These are phyloP conservation scores for Argynnis bischoffii DNA, from an alignment of 2,888 invertebrate species.

Conservation along the genomic window DNA sequence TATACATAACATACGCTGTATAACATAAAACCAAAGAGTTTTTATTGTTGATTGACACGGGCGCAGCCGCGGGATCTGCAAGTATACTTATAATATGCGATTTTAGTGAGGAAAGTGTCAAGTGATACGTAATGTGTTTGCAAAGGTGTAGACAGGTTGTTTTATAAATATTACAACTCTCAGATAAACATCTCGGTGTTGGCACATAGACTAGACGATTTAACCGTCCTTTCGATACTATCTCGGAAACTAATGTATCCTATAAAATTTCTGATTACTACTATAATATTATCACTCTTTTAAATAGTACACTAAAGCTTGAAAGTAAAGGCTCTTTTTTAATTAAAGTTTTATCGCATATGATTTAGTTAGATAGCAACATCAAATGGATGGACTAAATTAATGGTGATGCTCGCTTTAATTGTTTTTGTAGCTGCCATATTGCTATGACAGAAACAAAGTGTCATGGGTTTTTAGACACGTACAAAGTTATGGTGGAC, in stretches of 20 bases:
- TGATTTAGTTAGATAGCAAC: constrained; percentile 7
- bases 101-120: constrained; percentile 6
- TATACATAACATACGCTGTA: too few relatives aligned
- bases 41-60: neutral
- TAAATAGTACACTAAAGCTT: neutral
- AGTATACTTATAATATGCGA: neutral
- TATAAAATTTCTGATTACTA: constrained; percentile 26
- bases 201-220: constrained; percentile 24
- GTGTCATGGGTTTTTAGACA: constrained; percentile 19
- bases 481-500: neutral
- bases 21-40: too few relatives aligned
- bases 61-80: too few relatives aligned
- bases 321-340: constrained; percentile 1
- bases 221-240: constrained; percentile 41
- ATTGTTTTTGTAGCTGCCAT: constrained; percentile 26
- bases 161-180: constrained; percentile 32
- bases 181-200: constrained; percentile 28
- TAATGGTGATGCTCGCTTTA: constrained; percentile 19
- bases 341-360: too few relatives aligned
- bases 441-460: constrained; percentile 15
- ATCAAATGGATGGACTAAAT: constrained; percentile 19
- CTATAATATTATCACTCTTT: constrained; percentile 1
- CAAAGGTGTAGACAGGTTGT: constrained; percentile 29
- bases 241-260: constrained; percentile 43
- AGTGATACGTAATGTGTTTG: constrained; percentile 21